Percentiles rank a stretch among this genome's conserved stretches.
These are phyloP conservation scores for Fistularia tabacaria DNA, from an alignment of 2,797 vertebrate species.

Conservation along the genomic window DNA sequence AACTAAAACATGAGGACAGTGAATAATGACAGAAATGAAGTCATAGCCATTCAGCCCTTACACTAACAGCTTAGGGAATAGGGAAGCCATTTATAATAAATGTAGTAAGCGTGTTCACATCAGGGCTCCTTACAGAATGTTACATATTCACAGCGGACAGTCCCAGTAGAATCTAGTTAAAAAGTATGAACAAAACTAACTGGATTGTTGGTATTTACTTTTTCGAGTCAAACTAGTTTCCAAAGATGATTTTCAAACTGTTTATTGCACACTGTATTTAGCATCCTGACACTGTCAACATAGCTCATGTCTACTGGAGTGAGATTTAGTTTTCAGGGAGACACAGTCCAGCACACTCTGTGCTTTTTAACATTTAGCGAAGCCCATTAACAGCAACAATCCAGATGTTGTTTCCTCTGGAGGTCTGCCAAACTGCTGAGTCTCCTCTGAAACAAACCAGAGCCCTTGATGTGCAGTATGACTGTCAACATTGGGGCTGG, in stretches of 20 bases:
- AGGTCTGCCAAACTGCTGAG: constrained; percentile 31
- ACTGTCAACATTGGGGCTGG: constrained; percentile 29
- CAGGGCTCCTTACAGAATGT: constrained; percentile 4
- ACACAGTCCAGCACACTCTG: constrained; percentile 24
- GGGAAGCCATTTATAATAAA: background rate
- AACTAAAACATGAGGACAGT: constrained; percentile 6
- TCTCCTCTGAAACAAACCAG: constrained; percentile 45
- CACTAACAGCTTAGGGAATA: background rate
- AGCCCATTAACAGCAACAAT: constrained; percentile 34
- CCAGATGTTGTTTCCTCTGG: constrained; percentile 58
- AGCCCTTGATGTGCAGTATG: constrained; percentile 19
- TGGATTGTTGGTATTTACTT: background rate
- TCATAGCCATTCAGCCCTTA: constrained; percentile 7
- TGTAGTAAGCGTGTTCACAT: constrained; percentile 1
- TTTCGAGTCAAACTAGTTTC: background rate
- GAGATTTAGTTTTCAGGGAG: constrained; percentile 16
- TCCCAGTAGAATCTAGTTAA: background rate
- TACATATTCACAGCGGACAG: background rate
- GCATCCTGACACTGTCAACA: background rate
- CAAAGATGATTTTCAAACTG: background rate
- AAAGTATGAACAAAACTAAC: constrained; percentile 1
- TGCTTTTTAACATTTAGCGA: constrained; percentile 29
- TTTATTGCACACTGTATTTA: no score
- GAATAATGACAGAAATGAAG: constrained; percentile 18
- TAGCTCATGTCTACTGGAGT: constrained; percentile 15